Evolutionary conservation across 2,113 vertebrate genomes (phyloP), one percentile per base, ranked within the genome.

Genomic region (Saimiri boliviensis): DNA sequence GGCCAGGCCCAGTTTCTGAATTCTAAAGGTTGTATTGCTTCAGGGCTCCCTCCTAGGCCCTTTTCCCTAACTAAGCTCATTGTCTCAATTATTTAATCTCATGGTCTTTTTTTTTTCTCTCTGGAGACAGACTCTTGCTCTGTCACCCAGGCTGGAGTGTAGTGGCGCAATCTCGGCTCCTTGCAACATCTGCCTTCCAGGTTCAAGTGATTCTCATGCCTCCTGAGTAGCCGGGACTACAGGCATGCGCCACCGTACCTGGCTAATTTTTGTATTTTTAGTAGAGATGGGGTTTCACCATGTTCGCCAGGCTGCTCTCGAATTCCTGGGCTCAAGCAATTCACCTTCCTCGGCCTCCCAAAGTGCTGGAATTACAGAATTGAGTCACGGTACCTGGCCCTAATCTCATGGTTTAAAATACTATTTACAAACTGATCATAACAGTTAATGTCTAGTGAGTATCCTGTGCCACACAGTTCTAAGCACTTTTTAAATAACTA

Each of bases 351-450:
- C 3, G 2, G 32, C 66, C 32, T n/a, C 32, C 32, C 32, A n/a
- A 68, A 68, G 14, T 68, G 66, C 66, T 68, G 66, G 32, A 32
- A 68, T 68, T 68, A 68, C 30, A n/a, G 66, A 35, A 32, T 7
- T 35, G 32, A 68, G 66, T 6, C 14, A n/a, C 32, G 6, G 12
- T 30, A 68, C 30, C 66, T 2, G 6, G 16, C 30, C 66, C 66
- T 94, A 42, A 86, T 52, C 68, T 47, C 73, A 45, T 30, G 42
- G 73, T 45, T 47, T 70, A 94, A 94, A 94, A 84, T n/a, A 87
- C 35, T 23, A 71, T 52, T 94, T 35, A 90, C 60, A 74, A 95
- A 70, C 25, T 60, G 63, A 6, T 47, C 88, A 45, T 58, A 79
- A 95, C 12, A 79, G 45, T 85, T 82, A 89, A n/a, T 6, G 40